A percentile compares a stretch with the other conserved stretches of the same genome.
Conservation (phyloP, 1,140 invertebrate species). For the Drosophila auraria region DNA sequence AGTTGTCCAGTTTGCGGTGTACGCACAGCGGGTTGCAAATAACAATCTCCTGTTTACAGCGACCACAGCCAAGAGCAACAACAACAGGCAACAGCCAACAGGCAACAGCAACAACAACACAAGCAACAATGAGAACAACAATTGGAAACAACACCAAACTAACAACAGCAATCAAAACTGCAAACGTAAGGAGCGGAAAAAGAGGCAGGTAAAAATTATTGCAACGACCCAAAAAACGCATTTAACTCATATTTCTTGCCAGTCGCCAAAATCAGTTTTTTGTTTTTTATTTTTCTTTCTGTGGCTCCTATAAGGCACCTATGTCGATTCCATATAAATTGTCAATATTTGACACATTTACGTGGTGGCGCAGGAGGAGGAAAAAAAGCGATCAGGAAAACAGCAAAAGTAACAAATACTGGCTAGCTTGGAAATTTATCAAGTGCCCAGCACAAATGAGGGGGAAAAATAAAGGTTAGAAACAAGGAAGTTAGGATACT, state of each 20-base stretch:
- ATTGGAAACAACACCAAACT: constrained; percentile 42
- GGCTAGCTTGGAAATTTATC: constrained; percentile 54
- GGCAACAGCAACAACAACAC: constrained; percentile 21
- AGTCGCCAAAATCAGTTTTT: constrained; percentile 52
- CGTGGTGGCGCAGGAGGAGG: constrained; percentile 59
- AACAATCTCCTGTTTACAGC: constrained; percentile 81
- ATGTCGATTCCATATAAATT: constrained; percentile 80
- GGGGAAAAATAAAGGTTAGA: background rate
- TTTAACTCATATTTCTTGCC: constrained; percentile 80
- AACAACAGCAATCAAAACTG: constrained; percentile 50
- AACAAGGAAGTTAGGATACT: constrained; percentile 2
- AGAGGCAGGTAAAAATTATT: constrained; percentile 54
- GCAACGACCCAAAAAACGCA: constrained; percentile 75
- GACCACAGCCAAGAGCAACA: constrained; percentile 50
- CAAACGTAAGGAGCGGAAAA: constrained; percentile 25
- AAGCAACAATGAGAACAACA: constrained; percentile 28
- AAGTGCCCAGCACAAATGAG: constrained; percentile 35
- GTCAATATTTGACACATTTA: constrained; percentile 82
- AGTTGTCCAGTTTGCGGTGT: constrained; percentile 82
- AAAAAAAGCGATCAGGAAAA: constrained; percentile 48
- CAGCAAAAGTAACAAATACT: no score
- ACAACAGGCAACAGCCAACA: constrained; percentile 16
- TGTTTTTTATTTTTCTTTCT: constrained; percentile 1
- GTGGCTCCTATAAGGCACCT: constrained; percentile 47
- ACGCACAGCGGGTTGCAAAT: constrained; percentile 82